These are phyloP conservation scores for Schrankia costaestrigalis DNA, from an alignment of 2,888 invertebrate genomes.

Conservation along the genomic window DNA sequence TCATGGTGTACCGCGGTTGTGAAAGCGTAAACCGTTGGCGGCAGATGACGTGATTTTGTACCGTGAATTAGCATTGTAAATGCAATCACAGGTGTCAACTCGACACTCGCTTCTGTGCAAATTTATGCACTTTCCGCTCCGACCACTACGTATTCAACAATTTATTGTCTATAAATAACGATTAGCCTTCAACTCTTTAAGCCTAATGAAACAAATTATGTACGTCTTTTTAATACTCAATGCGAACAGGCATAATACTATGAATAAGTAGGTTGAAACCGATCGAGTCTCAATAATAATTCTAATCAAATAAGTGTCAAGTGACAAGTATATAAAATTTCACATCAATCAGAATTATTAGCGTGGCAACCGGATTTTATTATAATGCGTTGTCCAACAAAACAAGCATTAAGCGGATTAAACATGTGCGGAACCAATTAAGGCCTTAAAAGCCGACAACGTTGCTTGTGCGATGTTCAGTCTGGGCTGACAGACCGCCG, in stretches of 20 bases:
- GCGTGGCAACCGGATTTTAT: constrained; percentile 52
- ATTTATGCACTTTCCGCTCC: constrained; percentile 75
- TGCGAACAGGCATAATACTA: too few species aligned
- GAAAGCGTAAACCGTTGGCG: constrained; percentile 47
- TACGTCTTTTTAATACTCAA: too few species aligned
- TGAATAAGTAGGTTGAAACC: too few species aligned
- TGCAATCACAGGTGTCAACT: constrained; percentile 79
- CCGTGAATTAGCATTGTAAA: constrained; percentile 79
- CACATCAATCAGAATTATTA: constrained; percentile 56
- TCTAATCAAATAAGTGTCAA: constrained; percentile 43
- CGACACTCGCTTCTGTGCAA: constrained; percentile 70
- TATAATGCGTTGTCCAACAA: constrained; percentile 54
- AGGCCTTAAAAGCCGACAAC: constrained; percentile 61
- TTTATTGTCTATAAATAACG: constrained; percentile 72
- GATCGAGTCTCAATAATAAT: too few species aligned
- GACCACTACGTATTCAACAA: constrained; percentile 68
- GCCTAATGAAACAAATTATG: constrained; percentile 58
- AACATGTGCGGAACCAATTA: constrained; percentile 70
- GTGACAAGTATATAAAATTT: constrained; percentile 47
- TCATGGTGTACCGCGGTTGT: constrained; percentile 33
- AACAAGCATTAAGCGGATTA: constrained; percentile 67
- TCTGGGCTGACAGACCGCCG: constrained; percentile 38
- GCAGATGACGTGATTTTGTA: constrained; percentile 66
- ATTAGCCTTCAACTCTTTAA: constrained; percentile 54
- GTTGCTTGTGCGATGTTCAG: constrained; percentile 44